phyloP scores from a whole-genome alignment of 2,797 vertebrate species.

The Urophycis tenuis region DNA sequence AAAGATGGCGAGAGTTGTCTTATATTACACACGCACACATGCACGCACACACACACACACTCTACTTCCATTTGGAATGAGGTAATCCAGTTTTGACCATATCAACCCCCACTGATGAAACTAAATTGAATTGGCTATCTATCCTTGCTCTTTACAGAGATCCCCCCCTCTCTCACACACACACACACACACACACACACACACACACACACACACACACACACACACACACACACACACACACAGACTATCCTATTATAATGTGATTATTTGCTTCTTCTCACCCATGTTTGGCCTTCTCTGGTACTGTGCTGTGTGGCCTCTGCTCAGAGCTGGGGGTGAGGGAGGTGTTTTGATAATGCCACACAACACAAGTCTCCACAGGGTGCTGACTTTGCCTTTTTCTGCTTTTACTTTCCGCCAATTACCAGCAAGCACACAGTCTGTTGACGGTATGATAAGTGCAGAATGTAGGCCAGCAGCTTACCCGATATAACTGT shows the following conservation, averaged over 20 bases:
- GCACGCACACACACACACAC: not conserved
- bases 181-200: not conserved
- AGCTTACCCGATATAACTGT: not conserved
- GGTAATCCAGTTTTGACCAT: slow-evolving; percentile 40
- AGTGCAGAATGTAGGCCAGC: not conserved
- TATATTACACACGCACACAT: not conserved
- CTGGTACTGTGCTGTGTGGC: not conserved
- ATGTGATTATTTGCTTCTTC: not conserved
- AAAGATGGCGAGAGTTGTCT: not conserved
- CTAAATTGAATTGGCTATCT: slow-evolving; percentile 49
- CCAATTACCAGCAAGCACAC: not conserved
- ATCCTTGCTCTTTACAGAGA: slow-evolving; percentile 16
- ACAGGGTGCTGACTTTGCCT: not conserved
- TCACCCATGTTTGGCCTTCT: not conserved
- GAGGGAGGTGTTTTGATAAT: not conserved
- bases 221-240: not conserved
- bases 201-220: too few relatives aligned
- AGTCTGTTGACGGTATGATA: slow-evolving; percentile 5
- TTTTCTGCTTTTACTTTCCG: slow-evolving; percentile 1
- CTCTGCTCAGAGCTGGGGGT: not conserved
- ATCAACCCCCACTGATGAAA: slow-evolving; percentile 36
- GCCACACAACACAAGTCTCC: not conserved
- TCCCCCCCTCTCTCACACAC: not conserved
- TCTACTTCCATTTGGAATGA: slow-evolving; percentile 24
- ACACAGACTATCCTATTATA: not conserved